Evolutionary conservation across 35 echinoderm and acorn worm species (phyloP).

Genomic region (Strongylocentrotus purpuratus): DNA sequence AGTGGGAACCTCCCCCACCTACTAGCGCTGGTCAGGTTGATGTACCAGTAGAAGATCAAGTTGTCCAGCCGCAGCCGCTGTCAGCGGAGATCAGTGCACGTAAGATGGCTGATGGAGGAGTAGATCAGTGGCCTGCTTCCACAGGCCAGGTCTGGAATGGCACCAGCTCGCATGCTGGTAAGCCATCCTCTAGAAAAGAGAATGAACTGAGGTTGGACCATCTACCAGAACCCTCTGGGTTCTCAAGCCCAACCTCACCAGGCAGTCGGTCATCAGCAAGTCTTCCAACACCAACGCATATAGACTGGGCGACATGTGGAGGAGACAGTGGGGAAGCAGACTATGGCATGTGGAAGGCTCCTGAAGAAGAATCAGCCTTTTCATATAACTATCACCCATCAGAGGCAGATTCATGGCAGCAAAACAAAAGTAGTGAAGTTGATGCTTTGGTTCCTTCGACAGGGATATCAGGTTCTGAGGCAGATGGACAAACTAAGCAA

Average conservation of each 20-base stretch:
- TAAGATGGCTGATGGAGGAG: conserved; percentile 34
- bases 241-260: conserved; percentile 34
- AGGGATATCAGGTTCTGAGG: neutral
- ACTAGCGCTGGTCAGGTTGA: neutral
- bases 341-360: conserved; percentile 61
- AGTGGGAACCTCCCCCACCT: conserved; percentile 28
- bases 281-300: conserved; percentile 7
- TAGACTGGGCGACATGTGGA: conserved; percentile 32
- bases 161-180: neutral
- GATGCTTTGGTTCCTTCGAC: neutral
- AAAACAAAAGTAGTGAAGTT: neutral
- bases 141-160: conserved; percentile 49
- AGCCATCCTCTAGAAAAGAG: conserved; percentile 7
- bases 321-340: conserved; percentile 19
- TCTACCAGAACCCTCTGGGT: conserved; percentile 18
- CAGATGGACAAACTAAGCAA: neutral
- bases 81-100: neutral
- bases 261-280: conserved; percentile 3
- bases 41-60: neutral
- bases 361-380: conserved; percentile 50
- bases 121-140: conserved; percentile 45
- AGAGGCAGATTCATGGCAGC: conserved; percentile 33
- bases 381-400: conserved; percentile 38
- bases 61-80: neutral
- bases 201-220: conserved; percentile 29